A percentile compares a stretch with the other conserved stretches of the same genome.
Conservation (phyloP, 2,888 invertebrate genomes). For the Phasia obesa region DNA sequence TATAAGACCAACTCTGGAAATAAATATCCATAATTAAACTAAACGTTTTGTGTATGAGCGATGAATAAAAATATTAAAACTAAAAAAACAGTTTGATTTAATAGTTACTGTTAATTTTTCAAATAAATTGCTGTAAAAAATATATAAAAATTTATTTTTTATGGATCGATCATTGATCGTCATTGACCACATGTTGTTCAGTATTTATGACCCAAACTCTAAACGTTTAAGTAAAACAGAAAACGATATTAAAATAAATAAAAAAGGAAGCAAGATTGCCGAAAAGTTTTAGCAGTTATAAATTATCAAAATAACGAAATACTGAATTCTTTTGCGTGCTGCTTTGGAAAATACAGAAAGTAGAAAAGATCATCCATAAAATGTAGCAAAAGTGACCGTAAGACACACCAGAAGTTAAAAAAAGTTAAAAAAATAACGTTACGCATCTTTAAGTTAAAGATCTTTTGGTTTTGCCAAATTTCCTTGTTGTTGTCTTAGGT, state of each 20-base stretch:
- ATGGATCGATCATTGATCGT: constrained; percentile 28
- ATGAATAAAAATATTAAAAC: constrained; percentile 44
- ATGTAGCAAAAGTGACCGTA: constrained; percentile 38
- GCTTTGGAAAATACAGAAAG: constrained; percentile 9
- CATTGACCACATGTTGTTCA: constrained; percentile 60
- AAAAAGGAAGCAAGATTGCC: constrained; percentile 37
- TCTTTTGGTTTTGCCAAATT: constrained; percentile 20
- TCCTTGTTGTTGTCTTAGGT: constrained; percentile 5
- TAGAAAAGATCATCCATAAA: constrained; percentile 46
- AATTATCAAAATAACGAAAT: constrained; percentile 51
- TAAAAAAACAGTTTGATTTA: constrained; percentile 35
- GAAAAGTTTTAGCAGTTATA: constrained; percentile 55
- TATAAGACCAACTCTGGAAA: constrained; percentile 24
- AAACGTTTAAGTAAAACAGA: constrained; percentile 47
- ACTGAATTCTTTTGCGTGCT: constrained; percentile 51
- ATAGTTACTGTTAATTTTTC: constrained; percentile 34
- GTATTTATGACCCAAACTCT: constrained; percentile 60
- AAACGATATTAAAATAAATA: background rate
- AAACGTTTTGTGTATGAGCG: constrained; percentile 40
- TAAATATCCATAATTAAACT: constrained; percentile 58
- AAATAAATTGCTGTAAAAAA: constrained; percentile 35
- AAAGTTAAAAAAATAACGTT: no score
- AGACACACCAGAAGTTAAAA: constrained; percentile 34
- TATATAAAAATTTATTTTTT: constrained; percentile 23
- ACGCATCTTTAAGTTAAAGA: constrained; percentile 40